Evolutionary conservation across 2,113 vertebrate genomes (phyloP), one percentile per base, ranked within the genome.

Genomic region (Rutilus rutilus): DNA sequence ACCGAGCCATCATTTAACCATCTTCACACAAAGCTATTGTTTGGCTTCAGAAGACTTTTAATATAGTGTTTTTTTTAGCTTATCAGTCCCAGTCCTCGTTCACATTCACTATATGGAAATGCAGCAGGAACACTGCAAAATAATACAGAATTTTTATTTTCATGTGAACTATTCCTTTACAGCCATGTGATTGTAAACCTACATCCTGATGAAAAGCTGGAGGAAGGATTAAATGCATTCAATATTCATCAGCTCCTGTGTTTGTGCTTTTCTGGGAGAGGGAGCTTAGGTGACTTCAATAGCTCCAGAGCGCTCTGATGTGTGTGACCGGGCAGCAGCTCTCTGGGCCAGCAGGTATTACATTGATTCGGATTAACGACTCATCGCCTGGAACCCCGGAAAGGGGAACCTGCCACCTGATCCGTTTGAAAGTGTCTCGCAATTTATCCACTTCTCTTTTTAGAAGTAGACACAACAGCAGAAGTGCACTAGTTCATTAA

Each of bases 321-420:
- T 89, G 84, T 62, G 64, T 62, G 85, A 86, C 42, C 86, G 57
- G 15, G 86, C 82, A 67, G 3, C 21, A 54, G 73, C 80, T 69
- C 73, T 85, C 27, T 67, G 85, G 84, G 36, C 62, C 59, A 30
- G 84, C 86, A 89, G 90, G 90, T 91, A 92, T 86, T 91, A 85
- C 82, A 88, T 57, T 89, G 90, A 93, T 92, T 90, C 76, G 85
- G 87, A 92, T 91, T 83, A 88, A 76, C 1, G 47, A 88, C 89
- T 87, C 88, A 91, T 93, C 86, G 82, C 73, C 59, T 86, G 88
- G 65, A 42, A 83, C 77, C 64, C 86, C 39, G 87, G 83, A 90
- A 91, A 79, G 62, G 83, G 84, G 74, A 91, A 82, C 85, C 67
- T 88, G 90, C 88, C 52, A 91, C 89, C 74, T 87, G 82, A 88